Base-by-base conservation (phyloP, 2,113 vertebrate genomes). In the Eidolon helvum region DNA sequence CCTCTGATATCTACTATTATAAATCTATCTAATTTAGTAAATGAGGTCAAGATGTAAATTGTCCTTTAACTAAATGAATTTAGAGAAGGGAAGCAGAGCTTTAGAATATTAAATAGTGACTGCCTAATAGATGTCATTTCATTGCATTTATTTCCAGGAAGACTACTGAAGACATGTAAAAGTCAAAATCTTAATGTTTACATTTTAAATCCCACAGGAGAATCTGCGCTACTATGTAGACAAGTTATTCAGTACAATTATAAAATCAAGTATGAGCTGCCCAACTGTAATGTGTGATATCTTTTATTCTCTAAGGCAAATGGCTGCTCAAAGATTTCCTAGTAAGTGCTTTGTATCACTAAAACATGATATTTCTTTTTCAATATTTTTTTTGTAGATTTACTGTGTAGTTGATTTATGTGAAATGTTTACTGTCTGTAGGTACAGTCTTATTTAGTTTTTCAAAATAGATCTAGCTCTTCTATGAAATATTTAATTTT, bases 211-310 rank as follows among this genome's bases (percentile, higher is more conserved):
- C 96, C 96, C 98, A 57, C 98, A 99, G 99, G 99, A 99, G 97
- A 99, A 99, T 95, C 99, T 99, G 38, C 99, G 99, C 96, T 98
- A 98, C 93, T 99, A 99, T 21, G 99, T 99, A 84, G 99, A 99
- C 98, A 99, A 99, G 97, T 99, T 99, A n/a, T 99, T 99, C 98
- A 99, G 98, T 92, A 99, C 99, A 94, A 99, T 99, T 98, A 99
- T 99, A 30, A 98, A 99, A 93, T 99, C 99, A n/a, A 99, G 99
- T 97, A 99, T 99, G 97, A 99, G 99, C 98, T 99, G 99, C 96
- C 99, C 99, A 74, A 99, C 99, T n/a, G 98, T 99, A 26, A 99
- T 99, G 99, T 99, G 99, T 98, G 99, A 99, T 57, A 98, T 99
- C 93, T 99, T 99, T 97, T 99, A 99, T 97, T 99, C 99, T 74